Base-by-base conservation (phyloP, 2,888 invertebrate species). In the Miltochrista miniata region DNA sequence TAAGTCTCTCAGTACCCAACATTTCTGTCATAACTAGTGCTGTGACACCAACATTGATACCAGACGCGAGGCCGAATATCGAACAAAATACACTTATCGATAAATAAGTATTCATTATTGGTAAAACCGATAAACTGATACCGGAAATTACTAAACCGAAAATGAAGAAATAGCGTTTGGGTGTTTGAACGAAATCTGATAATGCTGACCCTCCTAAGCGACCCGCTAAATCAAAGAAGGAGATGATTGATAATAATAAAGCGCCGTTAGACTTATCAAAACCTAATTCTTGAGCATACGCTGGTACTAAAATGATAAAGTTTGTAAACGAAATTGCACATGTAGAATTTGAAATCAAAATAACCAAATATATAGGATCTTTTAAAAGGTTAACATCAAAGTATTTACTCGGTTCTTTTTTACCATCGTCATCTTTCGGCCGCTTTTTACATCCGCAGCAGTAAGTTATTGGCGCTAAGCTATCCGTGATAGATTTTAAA, bases 21-120 rank as follows among this genome's bases (percentile, higher is more conserved):
- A 97, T 95, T 74, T 97, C 97, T 0, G 96, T 96, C 96, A 97
- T 96, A 3, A 97, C 96, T 35, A 97, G 94, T 0, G 97, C 96
- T 0, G 96, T 96, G 11, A 97, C 95, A 3, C 97, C 97, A 0
- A 96, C 96, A 77, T 97, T 97, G 1, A 95, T 93, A 9, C 97
- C 97, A 0, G 97, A 96, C 2, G 96, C 95, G 12, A 97, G 84
- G 1, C 97, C 97, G 72, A 97, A 97, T 0, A 95, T 73, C 0
- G 95, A 94, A 79, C 96, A 97, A 74, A 94, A 95, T 29, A 93
- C 88, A 44, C 95, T 93, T 1, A 96, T 92, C 42, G 93, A 89
- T 0, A 85, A 76, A 76, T 96, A 97, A 35, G 92, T 92, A 0
- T 85, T 76, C n/a, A 94, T 93, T 24, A 95, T 81, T 0, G 97